Evolutionary conservation across 1,140 invertebrate species (phyloP).

Genomic region (Pseudomyrmex concolor): DNA sequence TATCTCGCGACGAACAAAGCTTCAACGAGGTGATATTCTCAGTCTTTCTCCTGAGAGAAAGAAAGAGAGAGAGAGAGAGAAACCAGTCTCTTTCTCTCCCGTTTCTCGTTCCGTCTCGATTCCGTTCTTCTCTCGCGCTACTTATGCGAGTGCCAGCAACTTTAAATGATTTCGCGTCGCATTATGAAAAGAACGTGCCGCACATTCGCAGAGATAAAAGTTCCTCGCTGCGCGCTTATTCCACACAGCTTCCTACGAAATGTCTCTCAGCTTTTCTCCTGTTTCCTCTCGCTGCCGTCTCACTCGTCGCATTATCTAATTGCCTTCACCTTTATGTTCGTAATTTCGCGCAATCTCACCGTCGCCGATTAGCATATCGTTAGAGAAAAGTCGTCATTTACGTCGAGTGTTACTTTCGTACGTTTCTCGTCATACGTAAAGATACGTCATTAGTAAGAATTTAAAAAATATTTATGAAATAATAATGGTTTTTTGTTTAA

Average conservation of each 20-base stretch:
- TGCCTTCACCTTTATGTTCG: conserved; percentile 3
- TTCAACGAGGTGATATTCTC: conserved; percentile 50
- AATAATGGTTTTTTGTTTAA: not conserved
- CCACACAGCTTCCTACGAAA: not conserved
- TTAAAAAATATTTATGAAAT: not conserved
- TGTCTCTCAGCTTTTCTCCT: not conserved
- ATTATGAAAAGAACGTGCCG: conserved; percentile 62
- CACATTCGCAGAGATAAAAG: conserved; percentile 60
- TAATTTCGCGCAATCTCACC: conserved; percentile 25
- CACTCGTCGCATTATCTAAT: conserved; percentile 21
- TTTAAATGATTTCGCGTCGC: conserved; percentile 59
- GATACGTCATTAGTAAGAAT: conserved; percentile 6
- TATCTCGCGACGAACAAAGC: conserved; percentile 38
- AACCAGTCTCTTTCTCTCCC: not conserved
- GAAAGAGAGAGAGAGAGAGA: conserved; percentile 7
- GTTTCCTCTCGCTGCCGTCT: conserved; percentile 7
- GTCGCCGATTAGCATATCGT: conserved; percentile 25
- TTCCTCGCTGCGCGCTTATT: conserved; percentile 10
- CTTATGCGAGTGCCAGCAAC: conserved; percentile 32
- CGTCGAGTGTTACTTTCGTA: not conserved
- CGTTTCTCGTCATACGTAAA: not conserved
- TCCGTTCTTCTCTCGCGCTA: conserved; percentile 1
- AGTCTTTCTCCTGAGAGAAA: not conserved
- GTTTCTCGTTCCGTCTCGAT: not conserved
- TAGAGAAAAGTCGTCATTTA: not conserved